Base-by-base conservation (phyloP, 1,140 invertebrate species). In the Monochamus saltuarius region DNA sequence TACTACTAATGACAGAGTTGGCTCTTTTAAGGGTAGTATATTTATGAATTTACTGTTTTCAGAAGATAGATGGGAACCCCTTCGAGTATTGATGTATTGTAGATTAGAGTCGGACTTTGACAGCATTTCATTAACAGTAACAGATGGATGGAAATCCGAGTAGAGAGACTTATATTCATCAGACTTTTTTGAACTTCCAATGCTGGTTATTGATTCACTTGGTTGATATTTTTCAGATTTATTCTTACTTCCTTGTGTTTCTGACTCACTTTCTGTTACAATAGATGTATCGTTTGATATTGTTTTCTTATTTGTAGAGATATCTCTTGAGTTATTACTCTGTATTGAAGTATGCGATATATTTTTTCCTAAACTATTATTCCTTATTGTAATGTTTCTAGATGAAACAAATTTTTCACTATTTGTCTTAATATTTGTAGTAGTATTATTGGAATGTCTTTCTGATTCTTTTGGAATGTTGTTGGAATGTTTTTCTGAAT, bases 1-100 rank as follows among this genome's bases (percentile, higher is more conserved):
- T 19, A 40, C 22, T 9, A n/a, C 51, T 16, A 64, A 35, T 4
- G 58, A 64, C 14, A 64, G 3, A 16, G 50, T 57, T 4, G 58
- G 54, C n/a, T 56, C 45, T 17, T 45, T 59, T 36, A 61, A 51
- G 39, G 13, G n/a, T 11, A 55, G n/a, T 39, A 45, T 49, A 22
- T 38, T 14, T n/a, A n/a, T n/a, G 1, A 36, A 14, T 53, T 38
- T 19, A 6, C 58, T 39, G 13, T 47, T 57, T 11, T 53, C 14
- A 6, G n/a, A n/a, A 35, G 13, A 14, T 17, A 35, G 36, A 56
- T 39, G 11, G 8, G 54, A 45, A 16, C 47, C 39, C 4, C 46
- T 50, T 40, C 37, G 29, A n/a, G 43, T 36, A 22, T 54, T 38
- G 35, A 60, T 38, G 38, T 19, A 17, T 36, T 17, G 36, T 11